Conservation (phyloP, 2,888 invertebrate species). For the Drosophila mayaguana region DNA sequence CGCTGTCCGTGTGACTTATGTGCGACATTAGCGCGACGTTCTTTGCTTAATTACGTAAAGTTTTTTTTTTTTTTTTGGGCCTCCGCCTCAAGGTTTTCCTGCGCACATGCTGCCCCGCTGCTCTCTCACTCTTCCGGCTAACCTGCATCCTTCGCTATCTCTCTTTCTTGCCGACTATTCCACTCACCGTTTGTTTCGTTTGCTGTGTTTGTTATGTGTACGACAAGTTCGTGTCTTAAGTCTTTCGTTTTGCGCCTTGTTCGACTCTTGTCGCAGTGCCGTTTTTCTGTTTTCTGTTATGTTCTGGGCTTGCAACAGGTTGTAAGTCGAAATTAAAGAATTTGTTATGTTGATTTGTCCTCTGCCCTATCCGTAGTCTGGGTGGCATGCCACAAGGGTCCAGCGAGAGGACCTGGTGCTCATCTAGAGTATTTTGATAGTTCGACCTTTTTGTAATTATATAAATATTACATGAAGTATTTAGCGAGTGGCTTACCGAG, state of each 20-base stretch:
- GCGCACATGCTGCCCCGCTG: neutral
- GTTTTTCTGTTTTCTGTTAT: slow-evolving; percentile 45
- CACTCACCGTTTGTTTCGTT: slow-evolving; percentile 29
- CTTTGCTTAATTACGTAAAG: slow-evolving; percentile 79
- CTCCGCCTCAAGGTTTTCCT: slow-evolving; percentile 30
- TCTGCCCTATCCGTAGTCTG: slow-evolving; percentile 30
- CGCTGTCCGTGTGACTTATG: slow-evolving; percentile 75
- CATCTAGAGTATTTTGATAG: neutral
- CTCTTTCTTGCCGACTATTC: neutral
- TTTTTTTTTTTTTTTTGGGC: slow-evolving; percentile 46
- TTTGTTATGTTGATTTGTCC: slow-evolving; percentile 71
- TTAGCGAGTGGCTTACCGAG: neutral
- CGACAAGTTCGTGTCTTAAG: slow-evolving; percentile 82
- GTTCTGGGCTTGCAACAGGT: slow-evolving; percentile 67
- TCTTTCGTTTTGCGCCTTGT: slow-evolving; percentile 79
- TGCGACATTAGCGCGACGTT: slow-evolving; percentile 80
- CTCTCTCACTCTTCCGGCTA: neutral
- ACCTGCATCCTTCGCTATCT: neutral
- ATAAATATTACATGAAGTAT: neutral
- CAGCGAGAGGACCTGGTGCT: neutral
- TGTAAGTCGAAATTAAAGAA: slow-evolving; percentile 75
- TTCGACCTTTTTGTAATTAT: neutral
- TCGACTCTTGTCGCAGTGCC: slow-evolving; percentile 53
- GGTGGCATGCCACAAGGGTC: slow-evolving; percentile 27
- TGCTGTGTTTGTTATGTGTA: slow-evolving; percentile 66